phyloP scores from a whole-genome alignment of 2,888 invertebrate species.

The Siphlonurus alternatus region DNA sequence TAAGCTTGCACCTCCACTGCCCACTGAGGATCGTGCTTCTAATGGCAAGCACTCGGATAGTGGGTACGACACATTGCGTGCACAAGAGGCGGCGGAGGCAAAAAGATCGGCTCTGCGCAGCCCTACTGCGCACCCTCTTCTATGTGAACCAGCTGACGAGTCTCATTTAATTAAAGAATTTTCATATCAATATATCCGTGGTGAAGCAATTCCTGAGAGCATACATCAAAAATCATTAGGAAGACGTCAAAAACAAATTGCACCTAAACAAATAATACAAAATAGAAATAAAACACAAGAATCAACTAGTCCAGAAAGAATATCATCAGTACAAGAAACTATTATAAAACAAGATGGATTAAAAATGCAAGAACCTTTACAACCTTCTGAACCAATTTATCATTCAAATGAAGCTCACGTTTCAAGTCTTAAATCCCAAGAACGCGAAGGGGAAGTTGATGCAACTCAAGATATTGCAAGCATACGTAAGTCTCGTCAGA shows the following conservation, averaged over 20 bases:
- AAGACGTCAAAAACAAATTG: constrained; percentile 10
- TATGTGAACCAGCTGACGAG: constrained; percentile 23
- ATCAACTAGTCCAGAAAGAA: background rate
- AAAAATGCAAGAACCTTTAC: constrained; percentile 27
- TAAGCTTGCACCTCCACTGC: background rate
- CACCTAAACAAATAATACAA: constrained; percentile 22
- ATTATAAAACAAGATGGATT: constrained; percentile 17
- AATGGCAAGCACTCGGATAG: constrained; percentile 23
- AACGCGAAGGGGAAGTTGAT: constrained; percentile 7
- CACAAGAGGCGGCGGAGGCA: constrained; percentile 8
- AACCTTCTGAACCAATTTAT: constrained; percentile 22
- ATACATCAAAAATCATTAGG: background rate
- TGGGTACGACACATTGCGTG: constrained; percentile 22
- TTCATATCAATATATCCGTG: constrained; percentile 25
- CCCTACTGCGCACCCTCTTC: constrained; percentile 22
- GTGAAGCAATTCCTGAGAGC: background rate
- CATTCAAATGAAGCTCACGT: constrained; percentile 27
- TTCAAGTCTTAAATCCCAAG: constrained; percentile 19
- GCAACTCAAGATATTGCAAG: constrained; percentile 4
- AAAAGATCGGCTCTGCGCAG: constrained; percentile 14
- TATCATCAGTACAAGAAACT: constrained; percentile 5
- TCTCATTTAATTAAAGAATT: constrained; percentile 26
- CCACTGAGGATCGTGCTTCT: constrained; percentile 15
- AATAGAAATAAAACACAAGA: constrained; percentile 20
- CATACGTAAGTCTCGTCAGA: background rate